Evolutionary conservation across 1,140 invertebrate genomes (phyloP), one percentile per base, ranked within the genome.

Genomic region (Leptoteleia sp.): DNA sequence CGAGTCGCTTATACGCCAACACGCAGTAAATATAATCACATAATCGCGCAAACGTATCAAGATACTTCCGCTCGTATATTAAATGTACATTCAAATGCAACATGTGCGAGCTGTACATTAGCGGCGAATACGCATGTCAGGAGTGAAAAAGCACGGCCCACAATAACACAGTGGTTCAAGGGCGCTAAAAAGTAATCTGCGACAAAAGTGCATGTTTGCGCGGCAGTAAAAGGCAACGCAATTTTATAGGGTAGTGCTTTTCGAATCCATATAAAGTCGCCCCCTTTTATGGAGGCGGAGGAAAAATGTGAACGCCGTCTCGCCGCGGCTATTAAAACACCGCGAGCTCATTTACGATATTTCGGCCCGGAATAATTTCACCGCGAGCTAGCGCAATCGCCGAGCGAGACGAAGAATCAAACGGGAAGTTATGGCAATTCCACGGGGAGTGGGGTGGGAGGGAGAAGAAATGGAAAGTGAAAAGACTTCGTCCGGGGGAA

Each of bases 51-150:
- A 71, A 71, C 55, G 54, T 72, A 72, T 72, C 68, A 72, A 72
- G 68, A 72, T 72, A 72, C 50, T 72, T 72, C 68, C 68, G 57
- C 68, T 50, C 68, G 68, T 62, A 62, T 72, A 72, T 72, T 62
- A 72, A 62, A 17, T 40, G 47, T 54, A n/a, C 38, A 62, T 72
- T 72, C 68, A 54, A 72, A 62, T 61, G 68, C 68, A 72, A 72
- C 68, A 72, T 62, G 68, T 72, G 68, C 57, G 68, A 72, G 12
- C 48, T n/a, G 47, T 62, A 47, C 22, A 72, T 71, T 71, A 62
- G 48, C 48, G 57, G 31, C 19, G 55, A 72, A 72, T 54, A 62
- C 55, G 68, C 48, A 54, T 62, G 55, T 72, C 68, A 38, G 40
- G 13, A 62, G 45, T 72, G 68, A 62, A 62, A 62, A 61, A 61